Evolutionary conservation across 2,113 vertebrate species (phyloP), one percentile per base, ranked within the genome.

Genomic region (Conger conger): DNA sequence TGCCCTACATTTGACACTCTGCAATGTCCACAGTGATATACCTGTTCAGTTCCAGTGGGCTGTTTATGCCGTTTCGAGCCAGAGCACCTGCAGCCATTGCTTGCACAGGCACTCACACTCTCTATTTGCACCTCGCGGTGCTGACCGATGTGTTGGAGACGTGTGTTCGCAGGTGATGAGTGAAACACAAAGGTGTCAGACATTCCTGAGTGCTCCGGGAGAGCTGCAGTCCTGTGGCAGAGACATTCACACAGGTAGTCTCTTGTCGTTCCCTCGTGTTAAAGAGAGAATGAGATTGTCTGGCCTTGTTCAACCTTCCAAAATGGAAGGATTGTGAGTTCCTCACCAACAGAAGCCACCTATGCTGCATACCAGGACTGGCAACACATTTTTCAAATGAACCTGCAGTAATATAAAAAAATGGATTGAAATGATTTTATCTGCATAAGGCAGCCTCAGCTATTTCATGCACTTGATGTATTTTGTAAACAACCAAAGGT

Each of bases 171-270:
- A 40, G 73, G 81, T 23, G 38, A 53, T 37, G 18, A 18, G 45
- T 87, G 87, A 82, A 91, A 87, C 89, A 88, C 83, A 50, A 40
- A 86, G 86, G 82, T 81, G 82, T 92, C 86, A 88, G 87, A 86
- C 87, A 80, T 83, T 86, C 87, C 87, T 89, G 81, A 86, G 87
- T 87, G 87, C 85, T 27, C n/a, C 63, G 38, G n/a, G 85, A 83
- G 38, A 27, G 1, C 23, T 18, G 27, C 30, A 0, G 20, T 4
- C 3, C 81, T 15, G 78, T 38, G 35, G 18, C 37, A 7, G 20
- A 16, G 20, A 40, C 15, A 16, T 83, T 83, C 38, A 76, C 63
- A 15, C 40, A 40, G 27, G 79, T 27, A 30, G 23, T 30, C 79
- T 9, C 27, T 68, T 27, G n/a, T 30, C 17, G 30, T 20, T 3